Evolutionary conservation across 1,140 invertebrate species (phyloP), one percentile per base, ranked within the genome.

Genomic region (Camponotus floridanus): DNA sequence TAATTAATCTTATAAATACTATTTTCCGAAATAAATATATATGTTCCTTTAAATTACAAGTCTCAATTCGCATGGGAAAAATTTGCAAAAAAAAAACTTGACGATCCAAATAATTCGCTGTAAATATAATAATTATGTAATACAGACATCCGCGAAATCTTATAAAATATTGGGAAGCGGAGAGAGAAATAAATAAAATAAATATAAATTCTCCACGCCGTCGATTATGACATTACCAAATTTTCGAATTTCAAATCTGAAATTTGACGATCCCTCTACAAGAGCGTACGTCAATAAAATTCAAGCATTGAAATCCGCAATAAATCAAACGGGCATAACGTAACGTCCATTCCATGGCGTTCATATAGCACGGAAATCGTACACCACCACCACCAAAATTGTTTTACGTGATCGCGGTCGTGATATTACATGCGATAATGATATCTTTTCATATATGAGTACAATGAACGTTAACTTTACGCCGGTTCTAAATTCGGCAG

Each of bases 371-470:
- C 18, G 2, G 21, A 31, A 57, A 36, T 51, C 18, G 8, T 61
- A 8, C 5, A 7, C 15, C 45, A 11, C 15, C 45, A 11, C 9
- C 39, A 18, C 5, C 45, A 21, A 31, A 76, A 87, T 84, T 62
- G 76, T 71, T 64, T 70, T 55, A 36, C 57, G 5, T 11, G 21
- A 59, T 59, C 31, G 45, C n/a, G 26, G 6, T n/a, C 31, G 11
- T 9, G 81, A 64, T 64, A 78, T 51, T 36, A 51, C 71, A 13
- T 59, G 71, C 61, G 79, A 62, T 73, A 45, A 45, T 55, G 55
- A 51, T 18, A 71, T 55, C 48, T 55, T 55, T 15, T 31, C 15
- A 7, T 18, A 31, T 51, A 51, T 51, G 48, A n/a, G 68, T 31
- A 9, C 48, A 55, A 45, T 51, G 36, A 73, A 74, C 21, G 18